Percentiles rank a stretch among this genome's conserved stretches.
Conservation (phyloP, 2,113 vertebrate genomes). For the Oceanodroma tethys region DNA sequence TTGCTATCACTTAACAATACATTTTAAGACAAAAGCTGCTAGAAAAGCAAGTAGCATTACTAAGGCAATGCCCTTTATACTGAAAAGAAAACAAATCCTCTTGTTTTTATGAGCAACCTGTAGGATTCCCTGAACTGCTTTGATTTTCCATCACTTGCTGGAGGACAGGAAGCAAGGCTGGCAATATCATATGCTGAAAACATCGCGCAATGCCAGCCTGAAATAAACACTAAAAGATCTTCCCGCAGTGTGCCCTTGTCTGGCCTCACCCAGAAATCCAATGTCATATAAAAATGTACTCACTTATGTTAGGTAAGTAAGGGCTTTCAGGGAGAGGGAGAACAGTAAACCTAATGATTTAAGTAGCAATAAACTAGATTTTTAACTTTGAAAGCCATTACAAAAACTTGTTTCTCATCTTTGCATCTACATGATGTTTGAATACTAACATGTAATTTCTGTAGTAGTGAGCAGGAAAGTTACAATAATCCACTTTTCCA, state of each 20-base stretch:
- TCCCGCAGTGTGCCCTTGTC: not conserved
- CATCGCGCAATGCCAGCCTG: not conserved
- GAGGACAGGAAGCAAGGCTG: not conserved
- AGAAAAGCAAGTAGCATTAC: not conserved
- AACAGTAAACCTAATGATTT: not conserved
- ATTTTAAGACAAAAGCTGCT: not conserved
- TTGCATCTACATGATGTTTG: not conserved
- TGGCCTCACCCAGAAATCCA: not conserved
- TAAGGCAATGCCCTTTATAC: not conserved
- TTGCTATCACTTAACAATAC: not conserved
- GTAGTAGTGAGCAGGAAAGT: not conserved
- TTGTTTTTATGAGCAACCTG: constrained; percentile 34
- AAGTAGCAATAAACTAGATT: not conserved
- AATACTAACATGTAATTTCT: not conserved
- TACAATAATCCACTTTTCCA: not conserved
- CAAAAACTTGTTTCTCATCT: not conserved
- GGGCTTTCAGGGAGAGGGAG: not conserved
- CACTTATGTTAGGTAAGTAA: not conserved
- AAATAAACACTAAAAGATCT: not conserved
- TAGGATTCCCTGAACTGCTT: constrained; percentile 36
- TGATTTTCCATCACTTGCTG: not conserved
- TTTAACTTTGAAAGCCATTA: not conserved
- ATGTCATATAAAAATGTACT: not conserved
- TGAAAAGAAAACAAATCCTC: not conserved
- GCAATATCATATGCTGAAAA: not conserved